These are phyloP conservation scores for Euwallacea fornicatus DNA, from an alignment of 1,140 invertebrate species.

Conservation along the genomic window DNA sequence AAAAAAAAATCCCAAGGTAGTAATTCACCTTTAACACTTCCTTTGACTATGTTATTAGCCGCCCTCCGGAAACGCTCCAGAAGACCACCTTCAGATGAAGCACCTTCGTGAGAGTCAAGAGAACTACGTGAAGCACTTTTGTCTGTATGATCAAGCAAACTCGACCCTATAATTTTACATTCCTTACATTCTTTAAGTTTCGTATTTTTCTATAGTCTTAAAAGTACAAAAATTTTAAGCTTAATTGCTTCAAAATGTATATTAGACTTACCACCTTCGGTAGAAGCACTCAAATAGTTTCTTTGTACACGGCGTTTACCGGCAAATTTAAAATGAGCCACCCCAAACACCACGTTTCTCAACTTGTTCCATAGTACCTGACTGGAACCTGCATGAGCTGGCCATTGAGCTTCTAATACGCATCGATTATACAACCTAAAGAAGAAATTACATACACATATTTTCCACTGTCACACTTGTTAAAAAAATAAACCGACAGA, in stretches of 20 bases:
- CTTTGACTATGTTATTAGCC: constrained; percentile 66
- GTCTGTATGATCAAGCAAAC: constrained; percentile 57
- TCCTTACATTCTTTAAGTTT: too few relatives aligned
- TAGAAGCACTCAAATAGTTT: constrained; percentile 53
- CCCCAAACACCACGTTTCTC: constrained; percentile 87
- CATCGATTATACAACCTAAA: constrained; percentile 65
- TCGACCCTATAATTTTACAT: constrained; percentile 41
- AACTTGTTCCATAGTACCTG: constrained; percentile 92
- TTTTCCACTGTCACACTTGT: neutral
- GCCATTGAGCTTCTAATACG: constrained; percentile 94
- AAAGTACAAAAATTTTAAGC: too few relatives aligned
- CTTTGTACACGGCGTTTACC: constrained; percentile 61
- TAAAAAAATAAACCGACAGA: neutral
- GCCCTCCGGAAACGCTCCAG: constrained; percentile 62
- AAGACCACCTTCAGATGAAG: constrained; percentile 56
- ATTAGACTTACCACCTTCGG: constrained; percentile 49
- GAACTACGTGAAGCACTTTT: constrained; percentile 57
- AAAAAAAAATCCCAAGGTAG: neutral
- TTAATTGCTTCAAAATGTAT: too few relatives aligned
- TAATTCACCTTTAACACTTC: constrained; percentile 43
- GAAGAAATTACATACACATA: neutral
- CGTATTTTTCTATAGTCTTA: neutral
- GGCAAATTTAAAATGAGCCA: constrained; percentile 81
- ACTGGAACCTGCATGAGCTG: constrained; percentile 70
- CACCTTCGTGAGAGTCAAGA: constrained; percentile 56